Base-by-base conservation (phyloP, 2,797 vertebrate genomes). In the Novumbra hubbsi region DNA sequence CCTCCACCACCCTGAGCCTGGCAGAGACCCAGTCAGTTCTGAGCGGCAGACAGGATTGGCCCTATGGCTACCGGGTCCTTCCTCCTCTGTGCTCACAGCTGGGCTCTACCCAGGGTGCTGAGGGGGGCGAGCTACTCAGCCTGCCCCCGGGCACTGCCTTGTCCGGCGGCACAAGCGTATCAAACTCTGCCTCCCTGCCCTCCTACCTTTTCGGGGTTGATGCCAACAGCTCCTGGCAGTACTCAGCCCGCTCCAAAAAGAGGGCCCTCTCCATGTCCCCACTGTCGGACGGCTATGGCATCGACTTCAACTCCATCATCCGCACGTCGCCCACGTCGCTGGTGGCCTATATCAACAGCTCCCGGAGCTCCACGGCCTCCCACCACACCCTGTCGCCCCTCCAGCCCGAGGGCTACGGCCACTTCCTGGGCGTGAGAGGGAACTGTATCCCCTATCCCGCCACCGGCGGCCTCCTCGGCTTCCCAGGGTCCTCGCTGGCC, bases 271-370 rank as follows among this genome's bases (percentile, higher is more conserved):
- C 96, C 41, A 81, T 94, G 27, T 98, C 97, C 1, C 96, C 97
- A 0, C 81, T 98, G 71, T 98, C 97, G 0, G 97, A 98, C 0
- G 89, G 96, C 83, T 93, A 96, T 72, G 97, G 96, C 19, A 92
- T 96, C 0, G 97, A 99, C 86, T 96, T 99, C 84, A 98, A 95
- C 76, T 95, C 96, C 50, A 95, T 99, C 80, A 98, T 99, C 74
- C 94, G 96, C 73, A 99, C 97, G 1, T 99, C 96, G 0, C 97
- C 97, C 62, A 96, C 96, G 0, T 99, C 98, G 0, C 90, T 98
- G 66, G 96, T 98, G 73, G 97, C 98, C 30, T 99, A 98, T 68
- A 96, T 99, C 81, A 98, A 96, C 3, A 93, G 96, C 12, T 94
- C 95, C 3, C 94, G 93, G 62, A 91, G 90, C 72, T 96, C 95